These are phyloP conservation scores for Dysidea cf. avara DNA, from an alignment of 37 sponge, comb jelly and placozoan genomes.

Conservation along the genomic window DNA sequence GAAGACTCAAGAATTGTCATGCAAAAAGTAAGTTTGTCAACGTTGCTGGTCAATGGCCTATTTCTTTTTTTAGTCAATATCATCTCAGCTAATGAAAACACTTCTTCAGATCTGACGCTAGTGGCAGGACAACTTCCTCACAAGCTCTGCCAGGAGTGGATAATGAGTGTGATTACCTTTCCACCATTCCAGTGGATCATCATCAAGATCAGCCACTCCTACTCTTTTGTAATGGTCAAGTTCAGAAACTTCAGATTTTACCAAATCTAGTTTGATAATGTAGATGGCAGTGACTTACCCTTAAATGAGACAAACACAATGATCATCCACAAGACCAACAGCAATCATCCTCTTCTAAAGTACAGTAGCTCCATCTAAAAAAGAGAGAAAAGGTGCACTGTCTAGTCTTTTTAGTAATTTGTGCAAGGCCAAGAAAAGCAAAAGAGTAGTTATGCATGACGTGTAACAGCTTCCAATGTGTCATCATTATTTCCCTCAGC, in stretches of 20 bases:
- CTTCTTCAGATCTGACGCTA: slow-evolving; percentile 10
- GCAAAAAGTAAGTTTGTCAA: not conserved
- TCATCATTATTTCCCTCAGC: not conserved
- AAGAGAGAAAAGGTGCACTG: no score
- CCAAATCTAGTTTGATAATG: not conserved
- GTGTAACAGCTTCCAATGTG: no score
- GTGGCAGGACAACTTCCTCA: slow-evolving; percentile 19
- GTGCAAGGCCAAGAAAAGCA: no score
- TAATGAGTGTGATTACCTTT: not conserved
- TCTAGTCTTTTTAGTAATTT: no score
- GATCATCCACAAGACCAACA: not conserved
- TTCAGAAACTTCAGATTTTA: slow-evolving; percentile 2
- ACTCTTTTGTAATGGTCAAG: not conserved
- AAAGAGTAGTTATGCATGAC: no score
- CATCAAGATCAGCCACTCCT: not conserved
- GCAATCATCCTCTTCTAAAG: no score
- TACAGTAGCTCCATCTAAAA: no score
- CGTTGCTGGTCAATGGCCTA: not conserved
- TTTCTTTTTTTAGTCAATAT: not conserved
- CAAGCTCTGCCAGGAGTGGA: not conserved
- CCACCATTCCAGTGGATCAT: slow-evolving; percentile 15
- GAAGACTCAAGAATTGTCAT: no score
- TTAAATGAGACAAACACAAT: not conserved
- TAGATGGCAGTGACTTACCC: not conserved
- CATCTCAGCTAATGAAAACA: not conserved